These are phyloP conservation scores for Caenorhabditis brenneri DNA, from an alignment of 1,140 invertebrate species.

Conservation along the genomic window DNA sequence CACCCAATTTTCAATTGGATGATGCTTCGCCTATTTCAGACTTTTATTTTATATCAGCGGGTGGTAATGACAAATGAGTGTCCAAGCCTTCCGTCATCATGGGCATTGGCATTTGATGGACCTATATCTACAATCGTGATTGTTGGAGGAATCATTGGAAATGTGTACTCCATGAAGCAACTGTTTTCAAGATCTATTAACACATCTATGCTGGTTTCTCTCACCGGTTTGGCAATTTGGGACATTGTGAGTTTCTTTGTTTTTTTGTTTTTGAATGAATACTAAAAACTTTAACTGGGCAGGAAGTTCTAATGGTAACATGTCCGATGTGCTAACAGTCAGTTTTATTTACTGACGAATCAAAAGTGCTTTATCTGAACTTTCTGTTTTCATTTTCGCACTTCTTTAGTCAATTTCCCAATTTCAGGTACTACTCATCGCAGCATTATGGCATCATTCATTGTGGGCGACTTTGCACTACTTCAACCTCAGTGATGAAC, in stretches of 20 bases:
- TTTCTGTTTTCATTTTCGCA: too few relatives aligned
- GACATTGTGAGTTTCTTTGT: constrained; percentile 12
- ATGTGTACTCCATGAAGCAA: constrained; percentile 26
- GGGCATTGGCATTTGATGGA: background rate
- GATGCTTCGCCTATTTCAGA: background rate
- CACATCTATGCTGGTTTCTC: constrained; percentile 31
- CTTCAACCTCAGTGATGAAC: background rate
- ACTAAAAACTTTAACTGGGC: too few relatives aligned
- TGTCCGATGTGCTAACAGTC: too few relatives aligned
- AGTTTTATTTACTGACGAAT: too few relatives aligned
- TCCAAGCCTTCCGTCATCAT: background rate
- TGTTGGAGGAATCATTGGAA: constrained; percentile 29
- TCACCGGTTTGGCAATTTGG: constrained; percentile 42
- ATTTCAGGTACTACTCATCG: constrained; percentile 16
- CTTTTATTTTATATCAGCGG: background rate
- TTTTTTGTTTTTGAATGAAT: too few relatives aligned
- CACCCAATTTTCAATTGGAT: background rate
- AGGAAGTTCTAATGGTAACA: too few relatives aligned
- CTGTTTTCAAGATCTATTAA: constrained; percentile 41
- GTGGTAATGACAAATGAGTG: constrained; percentile 5
- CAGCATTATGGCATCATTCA: constrained; percentile 35
- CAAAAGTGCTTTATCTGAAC: too few relatives aligned
- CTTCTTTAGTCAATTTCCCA: background rate
- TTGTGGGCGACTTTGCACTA: constrained; percentile 42
- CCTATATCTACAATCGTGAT: background rate